These are phyloP conservation scores for Drosophila kokeensis DNA, from an alignment of 2,888 invertebrate species.

Conservation along the genomic window DNA sequence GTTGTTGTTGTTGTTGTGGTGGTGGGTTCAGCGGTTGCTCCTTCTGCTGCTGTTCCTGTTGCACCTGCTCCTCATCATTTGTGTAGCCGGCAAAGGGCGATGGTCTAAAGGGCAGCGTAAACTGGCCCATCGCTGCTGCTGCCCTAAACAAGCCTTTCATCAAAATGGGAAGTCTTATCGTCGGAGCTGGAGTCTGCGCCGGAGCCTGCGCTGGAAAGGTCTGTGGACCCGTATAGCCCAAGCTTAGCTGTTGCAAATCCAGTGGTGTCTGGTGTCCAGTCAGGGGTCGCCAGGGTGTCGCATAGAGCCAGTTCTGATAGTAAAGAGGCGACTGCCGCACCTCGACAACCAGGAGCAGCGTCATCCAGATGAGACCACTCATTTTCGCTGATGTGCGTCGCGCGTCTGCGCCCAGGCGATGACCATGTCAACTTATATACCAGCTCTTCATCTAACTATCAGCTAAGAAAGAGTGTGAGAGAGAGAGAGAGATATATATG, in stretches of 20 bases:
- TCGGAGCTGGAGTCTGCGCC: background rate
- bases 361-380: slow-evolving; percentile 11
- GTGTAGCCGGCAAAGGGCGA: slow-evolving; percentile 73
- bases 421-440: slow-evolving; percentile 43
- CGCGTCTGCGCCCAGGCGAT: slow-evolving; percentile 22
- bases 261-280: slow-evolving; percentile 8
- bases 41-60: slow-evolving; percentile 4
- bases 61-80: slow-evolving; percentile 34
- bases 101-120: slow-evolving; percentile 68
- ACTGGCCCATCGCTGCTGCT: slow-evolving; percentile 30
- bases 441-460: background rate
- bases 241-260: slow-evolving; percentile 44
- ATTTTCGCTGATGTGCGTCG: slow-evolving; percentile 18
- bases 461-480: background rate
- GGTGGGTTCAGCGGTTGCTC: background rate
- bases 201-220: slow-evolving; percentile 42
- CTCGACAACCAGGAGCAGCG: slow-evolving; percentile 16
- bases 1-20: background rate
- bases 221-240: slow-evolving; percentile 64
- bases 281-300: slow-evolving; percentile 63
- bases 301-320: slow-evolving; percentile 46
- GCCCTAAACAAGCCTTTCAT: slow-evolving; percentile 39
- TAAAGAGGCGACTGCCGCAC: slow-evolving; percentile 23
- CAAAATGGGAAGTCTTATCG: slow-evolving; percentile 31
- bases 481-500: background rate